A percentile compares a stretch with the other conserved stretches of the same genome.
Evolutionary conservation across 2,888 invertebrate genomes (phyloP).

Genomic region (Chalcosyrphus nemorum): DNA sequence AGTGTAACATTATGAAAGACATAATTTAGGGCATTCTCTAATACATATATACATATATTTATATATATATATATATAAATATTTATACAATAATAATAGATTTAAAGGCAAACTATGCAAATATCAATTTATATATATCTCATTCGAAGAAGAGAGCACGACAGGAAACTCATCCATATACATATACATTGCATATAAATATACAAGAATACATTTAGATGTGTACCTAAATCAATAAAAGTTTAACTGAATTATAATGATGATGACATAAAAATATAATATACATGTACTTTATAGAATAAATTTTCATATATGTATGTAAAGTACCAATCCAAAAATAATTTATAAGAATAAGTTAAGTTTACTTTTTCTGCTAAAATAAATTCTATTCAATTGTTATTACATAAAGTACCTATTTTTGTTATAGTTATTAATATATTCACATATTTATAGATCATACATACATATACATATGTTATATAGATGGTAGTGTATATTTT

Average conservation of each 20-base stretch:
- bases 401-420: slow-evolving; percentile 21
- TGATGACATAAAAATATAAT: slow-evolving; percentile 13
- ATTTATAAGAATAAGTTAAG: slow-evolving; percentile 47
- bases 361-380: slow-evolving; percentile 25
- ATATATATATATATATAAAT: slow-evolving; percentile 48
- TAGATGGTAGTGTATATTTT: slow-evolving; percentile 58
- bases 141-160: slow-evolving; percentile 39
- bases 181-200: slow-evolving; percentile 40
- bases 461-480: slow-evolving; percentile 15
- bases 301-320: slow-evolving; percentile 56
- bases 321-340: slow-evolving; percentile 2
- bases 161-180: slow-evolving; percentile 59
- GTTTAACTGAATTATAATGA: slow-evolving; percentile 10
- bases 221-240: background rate
- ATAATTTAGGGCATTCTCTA: slow-evolving; percentile 66
- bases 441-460: slow-evolving; percentile 20
- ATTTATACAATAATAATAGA: slow-evolving; percentile 46
- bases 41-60: slow-evolving; percentile 39
- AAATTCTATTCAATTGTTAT: slow-evolving; percentile 41
- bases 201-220: slow-evolving; percentile 36
- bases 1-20: slow-evolving; percentile 42
- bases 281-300: slow-evolving; percentile 35
- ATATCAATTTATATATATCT: slow-evolving; percentile 55
- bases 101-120: slow-evolving; percentile 40
- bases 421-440: slow-evolving; percentile 9